Percentiles rank a stretch among this genome's conserved stretches.
phyloP scores from a whole-genome alignment of 2,888 invertebrate genomes.

The Eubasilissa splendida region DNA sequence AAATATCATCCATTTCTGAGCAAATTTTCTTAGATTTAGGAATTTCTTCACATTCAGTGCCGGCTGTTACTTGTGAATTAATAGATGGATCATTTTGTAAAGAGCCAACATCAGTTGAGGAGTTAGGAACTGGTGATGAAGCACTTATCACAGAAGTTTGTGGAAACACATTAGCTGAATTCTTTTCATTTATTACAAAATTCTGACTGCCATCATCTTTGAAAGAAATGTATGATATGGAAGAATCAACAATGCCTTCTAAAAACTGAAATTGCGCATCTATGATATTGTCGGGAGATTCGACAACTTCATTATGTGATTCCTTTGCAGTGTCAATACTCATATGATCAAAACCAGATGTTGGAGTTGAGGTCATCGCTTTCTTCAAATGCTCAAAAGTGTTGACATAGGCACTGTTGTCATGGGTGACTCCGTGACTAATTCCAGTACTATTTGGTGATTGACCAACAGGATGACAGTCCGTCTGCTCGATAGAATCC shows the following conservation, averaged over 20 bases:
- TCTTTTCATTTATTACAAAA: slow-evolving; percentile 48
- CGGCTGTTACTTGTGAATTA: background rate
- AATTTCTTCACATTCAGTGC: no score
- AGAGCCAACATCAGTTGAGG: background rate
- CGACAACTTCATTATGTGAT: slow-evolving; percentile 13
- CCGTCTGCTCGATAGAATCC: background rate
- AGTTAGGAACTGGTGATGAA: background rate
- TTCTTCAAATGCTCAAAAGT: slow-evolving; percentile 27
- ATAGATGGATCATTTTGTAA: background rate
- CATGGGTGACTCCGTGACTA: background rate
- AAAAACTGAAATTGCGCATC: slow-evolving; percentile 58
- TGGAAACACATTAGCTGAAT: slow-evolving; percentile 7
- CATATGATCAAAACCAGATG: background rate
- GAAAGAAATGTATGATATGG: slow-evolving; percentile 30
- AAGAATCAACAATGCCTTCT: slow-evolving; percentile 48
- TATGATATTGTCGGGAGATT: slow-evolving; percentile 55
- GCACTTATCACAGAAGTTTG: slow-evolving; percentile 9
- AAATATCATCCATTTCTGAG: no score
- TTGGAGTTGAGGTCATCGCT: slow-evolving; percentile 47
- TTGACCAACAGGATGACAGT: background rate
- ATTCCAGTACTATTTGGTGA: background rate
- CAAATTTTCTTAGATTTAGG: no score
- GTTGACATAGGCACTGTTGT: slow-evolving; percentile 8
- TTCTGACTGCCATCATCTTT: slow-evolving; percentile 48
- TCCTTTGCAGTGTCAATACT: background rate